Percentiles rank a stretch among this genome's conserved stretches.
These are phyloP conservation scores for Dendroctonus valens DNA, from an alignment of 1,140 invertebrate genomes.

Conservation along the genomic window DNA sequence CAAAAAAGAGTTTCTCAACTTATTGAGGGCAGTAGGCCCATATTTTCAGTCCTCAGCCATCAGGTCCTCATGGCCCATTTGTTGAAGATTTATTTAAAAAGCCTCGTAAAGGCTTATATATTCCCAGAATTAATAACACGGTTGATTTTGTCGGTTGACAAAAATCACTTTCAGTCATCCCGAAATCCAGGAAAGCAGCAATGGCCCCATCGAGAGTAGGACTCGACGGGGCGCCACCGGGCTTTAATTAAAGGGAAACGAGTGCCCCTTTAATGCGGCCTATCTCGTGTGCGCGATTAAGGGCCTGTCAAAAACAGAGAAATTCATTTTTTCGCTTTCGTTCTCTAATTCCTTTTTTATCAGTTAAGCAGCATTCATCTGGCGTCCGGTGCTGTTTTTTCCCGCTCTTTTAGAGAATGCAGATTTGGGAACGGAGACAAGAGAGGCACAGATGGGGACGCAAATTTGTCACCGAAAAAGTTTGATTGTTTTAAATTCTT, in stretches of 20 bases:
- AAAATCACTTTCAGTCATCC: constrained; percentile 13
- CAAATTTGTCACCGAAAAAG: constrained; percentile 2
- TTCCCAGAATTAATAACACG: no score
- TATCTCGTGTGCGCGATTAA: constrained; percentile 52
- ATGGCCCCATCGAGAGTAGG: constrained; percentile 8
- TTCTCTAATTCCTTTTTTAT: constrained; percentile 53
- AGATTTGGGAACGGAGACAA: constrained; percentile 31
- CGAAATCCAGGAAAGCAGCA: constrained; percentile 16
- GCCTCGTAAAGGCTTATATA: no score
- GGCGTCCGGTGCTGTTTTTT: constrained; percentile 36
- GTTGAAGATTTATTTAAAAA: no score
- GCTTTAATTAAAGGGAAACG: constrained; percentile 48
- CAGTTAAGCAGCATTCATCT: constrained; percentile 52
- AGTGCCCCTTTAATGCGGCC: constrained; percentile 50
- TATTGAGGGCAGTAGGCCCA: no score
- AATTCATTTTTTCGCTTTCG: constrained; percentile 53
- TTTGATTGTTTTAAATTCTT: constrained; percentile 7
- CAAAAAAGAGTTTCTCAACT: no score
- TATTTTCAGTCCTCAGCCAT: no score
- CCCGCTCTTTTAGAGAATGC: constrained; percentile 34
- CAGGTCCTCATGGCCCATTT: no score
- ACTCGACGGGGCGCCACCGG: constrained; percentile 37
- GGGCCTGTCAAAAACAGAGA: constrained; percentile 53
- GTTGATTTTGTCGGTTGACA: constrained; percentile 1
- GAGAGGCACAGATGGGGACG: background rate